Evolutionary conservation across 2,113 vertebrate species (phyloP).

Genomic region (Spermophilus dauricus): DNA sequence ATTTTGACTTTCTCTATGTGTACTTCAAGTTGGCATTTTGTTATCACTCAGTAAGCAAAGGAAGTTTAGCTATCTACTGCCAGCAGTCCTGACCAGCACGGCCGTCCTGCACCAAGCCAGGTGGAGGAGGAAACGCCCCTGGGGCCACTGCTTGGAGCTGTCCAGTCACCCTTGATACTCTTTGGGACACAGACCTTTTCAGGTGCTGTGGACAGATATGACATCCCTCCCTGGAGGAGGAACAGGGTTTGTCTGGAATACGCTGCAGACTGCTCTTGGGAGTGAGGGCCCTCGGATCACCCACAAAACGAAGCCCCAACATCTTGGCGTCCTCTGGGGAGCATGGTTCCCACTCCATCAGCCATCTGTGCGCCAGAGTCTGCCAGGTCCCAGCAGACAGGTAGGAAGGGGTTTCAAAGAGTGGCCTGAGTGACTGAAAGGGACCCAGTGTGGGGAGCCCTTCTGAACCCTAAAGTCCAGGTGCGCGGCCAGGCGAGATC

Average conservation of each 20-base stretch:
- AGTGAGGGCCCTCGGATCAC: not conserved
- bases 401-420: not conserved
- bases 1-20: not conserved
- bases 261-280: not conserved
- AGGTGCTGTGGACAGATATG: not conserved
- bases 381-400: not conserved
- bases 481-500: accelerated
- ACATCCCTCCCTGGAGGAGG: no score
- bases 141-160: not conserved
- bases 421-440: not conserved
- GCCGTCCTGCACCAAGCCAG: not conserved
- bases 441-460: not conserved
- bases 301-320: not conserved
- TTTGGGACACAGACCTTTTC: not conserved
- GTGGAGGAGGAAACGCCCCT: not conserved
- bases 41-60: not conserved
- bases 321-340: not conserved
- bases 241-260: not conserved
- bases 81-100: not conserved
- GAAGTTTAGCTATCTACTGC: not conserved
- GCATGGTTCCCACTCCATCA: not conserved
- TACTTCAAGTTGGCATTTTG: not conserved
- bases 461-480: not conserved
- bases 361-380: not conserved
- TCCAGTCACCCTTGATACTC: not conserved